These are phyloP conservation scores for Pollachius pollachius DNA, from an alignment of 2,113 vertebrate genomes.

Conservation along the genomic window DNA sequence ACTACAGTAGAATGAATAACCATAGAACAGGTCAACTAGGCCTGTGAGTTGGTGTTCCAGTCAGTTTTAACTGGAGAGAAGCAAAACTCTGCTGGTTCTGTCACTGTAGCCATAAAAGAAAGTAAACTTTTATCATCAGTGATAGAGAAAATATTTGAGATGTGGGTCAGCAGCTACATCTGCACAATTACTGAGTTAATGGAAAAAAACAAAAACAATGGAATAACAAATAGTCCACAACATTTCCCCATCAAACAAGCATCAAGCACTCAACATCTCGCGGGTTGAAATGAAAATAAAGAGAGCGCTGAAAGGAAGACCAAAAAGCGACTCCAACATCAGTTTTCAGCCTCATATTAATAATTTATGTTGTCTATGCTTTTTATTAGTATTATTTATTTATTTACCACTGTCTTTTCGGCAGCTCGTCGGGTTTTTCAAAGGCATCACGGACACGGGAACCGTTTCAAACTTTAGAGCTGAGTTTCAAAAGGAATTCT, in stretches of 20 bases:
- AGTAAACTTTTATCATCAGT: too few relatives aligned
- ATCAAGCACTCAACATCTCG: too few relatives aligned
- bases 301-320: slow-evolving; percentile 49
- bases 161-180: too few relatives aligned
- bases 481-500: slow-evolving; percentile 74
- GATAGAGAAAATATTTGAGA: too few relatives aligned
- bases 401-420: slow-evolving; percentile 75
- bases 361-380: slow-evolving; percentile 79
- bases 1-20: too few relatives aligned
- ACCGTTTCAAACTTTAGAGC: slow-evolving; percentile 71
- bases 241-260: too few relatives aligned
- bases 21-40: too few relatives aligned
- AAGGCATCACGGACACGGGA: slow-evolving; percentile 72
- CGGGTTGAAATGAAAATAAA: not conserved
- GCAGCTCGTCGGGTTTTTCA: slow-evolving; percentile 69
- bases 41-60: too few relatives aligned
- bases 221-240: not conserved
- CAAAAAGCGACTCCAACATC: slow-evolving; percentile 74
- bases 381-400: slow-evolving; percentile 81
- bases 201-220: not conserved
- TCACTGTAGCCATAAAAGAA: too few relatives aligned
- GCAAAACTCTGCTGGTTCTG: too few relatives aligned
- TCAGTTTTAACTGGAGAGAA: too few relatives aligned
- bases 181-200: slow-evolving; percentile 7
- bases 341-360: slow-evolving; percentile 79